These are phyloP conservation scores for Atrichornis clamosus DNA, from an alignment of 2,113 vertebrate species.

Conservation along the genomic window DNA sequence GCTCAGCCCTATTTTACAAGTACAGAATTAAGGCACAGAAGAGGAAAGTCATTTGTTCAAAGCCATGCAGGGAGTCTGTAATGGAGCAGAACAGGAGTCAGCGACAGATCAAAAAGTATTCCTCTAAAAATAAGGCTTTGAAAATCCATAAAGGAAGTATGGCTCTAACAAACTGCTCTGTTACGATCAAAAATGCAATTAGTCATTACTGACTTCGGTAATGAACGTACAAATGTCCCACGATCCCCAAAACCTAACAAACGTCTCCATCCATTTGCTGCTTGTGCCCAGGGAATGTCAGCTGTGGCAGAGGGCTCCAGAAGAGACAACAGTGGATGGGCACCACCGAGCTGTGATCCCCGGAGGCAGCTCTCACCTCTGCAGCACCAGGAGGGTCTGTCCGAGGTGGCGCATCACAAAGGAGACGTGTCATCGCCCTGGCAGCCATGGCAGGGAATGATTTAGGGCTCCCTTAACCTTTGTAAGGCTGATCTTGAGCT, in stretches of 20 bases:
- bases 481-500: not conserved
- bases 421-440: not conserved
- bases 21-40: not conserved
- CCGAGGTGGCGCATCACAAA: not conserved
- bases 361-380: not conserved
- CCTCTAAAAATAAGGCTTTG: conserved; percentile 34
- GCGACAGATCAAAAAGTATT: not conserved
- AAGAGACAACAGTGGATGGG: fast-evolving
- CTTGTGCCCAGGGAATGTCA: not conserved
- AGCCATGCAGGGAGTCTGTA: not conserved
- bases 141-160: not conserved
- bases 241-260: not conserved
- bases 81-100: not conserved
- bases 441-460: not conserved
- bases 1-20: not conserved
- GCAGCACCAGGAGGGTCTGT: not conserved
- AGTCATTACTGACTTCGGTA: not conserved
- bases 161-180: not conserved
- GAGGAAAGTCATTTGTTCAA: conserved; percentile 34
- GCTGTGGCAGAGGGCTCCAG: fast-evolving
- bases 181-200: not conserved
- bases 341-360: not conserved
- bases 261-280: fast-evolving
- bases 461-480: not conserved
- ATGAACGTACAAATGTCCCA: not conserved